Conservation (phyloP, 2,113 vertebrate genomes). For the Neofelis nebulosa region DNA sequence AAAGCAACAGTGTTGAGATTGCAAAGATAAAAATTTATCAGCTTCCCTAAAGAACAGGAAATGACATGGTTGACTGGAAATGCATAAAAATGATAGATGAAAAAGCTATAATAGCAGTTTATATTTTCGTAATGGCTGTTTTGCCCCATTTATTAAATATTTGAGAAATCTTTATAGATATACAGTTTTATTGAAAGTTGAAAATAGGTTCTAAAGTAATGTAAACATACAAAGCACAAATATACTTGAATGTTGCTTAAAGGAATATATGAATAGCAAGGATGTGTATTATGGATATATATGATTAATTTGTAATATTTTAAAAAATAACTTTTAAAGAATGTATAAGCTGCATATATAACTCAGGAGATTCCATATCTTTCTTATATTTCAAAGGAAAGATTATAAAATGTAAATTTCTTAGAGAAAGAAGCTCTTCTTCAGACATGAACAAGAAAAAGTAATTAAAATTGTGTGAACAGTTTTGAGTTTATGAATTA, state of each 20-base stretch:
- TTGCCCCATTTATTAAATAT: slow-evolving; percentile 56
- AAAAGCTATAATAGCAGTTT: not conserved
- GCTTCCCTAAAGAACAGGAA: slow-evolving; percentile 41
- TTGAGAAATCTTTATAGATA: slow-evolving; percentile 56
- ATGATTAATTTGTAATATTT: slow-evolving; percentile 56
- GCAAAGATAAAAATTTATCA: slow-evolving; percentile 17
- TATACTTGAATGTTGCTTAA: slow-evolving; percentile 55
- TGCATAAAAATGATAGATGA: slow-evolving; percentile 34
- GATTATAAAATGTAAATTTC: slow-evolving; percentile 32
- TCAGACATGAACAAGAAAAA: not conserved
- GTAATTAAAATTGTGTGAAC: not conserved
- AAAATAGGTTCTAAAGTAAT: slow-evolving; percentile 56
- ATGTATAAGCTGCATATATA: slow-evolving; percentile 30
- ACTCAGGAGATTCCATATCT: slow-evolving; percentile 51
- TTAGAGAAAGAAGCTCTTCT: slow-evolving; percentile 22
- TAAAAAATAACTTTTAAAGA: slow-evolving; percentile 23
- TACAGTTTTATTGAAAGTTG: slow-evolving; percentile 51
- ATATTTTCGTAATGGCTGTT: slow-evolving; percentile 66
- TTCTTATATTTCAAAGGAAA: slow-evolving; percentile 60
- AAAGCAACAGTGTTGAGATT: not conserved
- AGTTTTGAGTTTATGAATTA: slow-evolving; percentile 39
- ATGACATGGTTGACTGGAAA: slow-evolving; percentile 44
- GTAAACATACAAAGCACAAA: slow-evolving; percentile 64
- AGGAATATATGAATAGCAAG: slow-evolving; percentile 47
- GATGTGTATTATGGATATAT: slow-evolving; percentile 27